Evolutionary conservation across 2,888 invertebrate genomes (phyloP).

Genomic region (Eudemis profundana): DNA sequence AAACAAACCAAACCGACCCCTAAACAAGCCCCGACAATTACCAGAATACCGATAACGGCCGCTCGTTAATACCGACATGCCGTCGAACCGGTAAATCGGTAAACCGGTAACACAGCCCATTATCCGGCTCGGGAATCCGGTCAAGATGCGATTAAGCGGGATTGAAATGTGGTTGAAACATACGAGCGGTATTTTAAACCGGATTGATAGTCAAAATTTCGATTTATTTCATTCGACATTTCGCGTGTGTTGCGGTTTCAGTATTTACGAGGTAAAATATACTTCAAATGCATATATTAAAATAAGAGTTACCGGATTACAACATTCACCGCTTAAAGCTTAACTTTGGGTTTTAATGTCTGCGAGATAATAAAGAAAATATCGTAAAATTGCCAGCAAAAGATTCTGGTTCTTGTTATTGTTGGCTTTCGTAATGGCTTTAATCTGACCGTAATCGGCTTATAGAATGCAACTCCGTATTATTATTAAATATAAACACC

Average conservation of each 20-base stretch:
- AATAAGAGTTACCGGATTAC: neutral
- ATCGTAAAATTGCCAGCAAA: too few species aligned
- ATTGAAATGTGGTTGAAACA: constrained; percentile 7
- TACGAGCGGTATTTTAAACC: constrained; percentile 6
- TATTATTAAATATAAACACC: neutral
- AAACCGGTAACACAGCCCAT: constrained; percentile 33
- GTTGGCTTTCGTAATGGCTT: too few species aligned
- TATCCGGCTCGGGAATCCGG: constrained; percentile 16
- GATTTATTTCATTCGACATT: neutral
- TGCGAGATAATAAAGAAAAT: too few species aligned
- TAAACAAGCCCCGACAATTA: constrained; percentile 17
- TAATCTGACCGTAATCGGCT: neutral
- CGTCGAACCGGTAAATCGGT: constrained; percentile 18
- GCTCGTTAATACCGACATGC: constrained; percentile 23
- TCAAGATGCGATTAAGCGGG: constrained; percentile 23
- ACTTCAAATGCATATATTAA: too few species aligned
- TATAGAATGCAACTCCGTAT: neutral
- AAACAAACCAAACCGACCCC: constrained; percentile 9
- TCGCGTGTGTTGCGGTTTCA: neutral
- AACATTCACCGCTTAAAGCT: too few species aligned
- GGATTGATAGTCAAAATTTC: neutral
- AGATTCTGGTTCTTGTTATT: too few species aligned
- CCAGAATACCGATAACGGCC: constrained; percentile 32
- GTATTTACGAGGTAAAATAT: neutral
- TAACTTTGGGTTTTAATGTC: too few species aligned